Base-by-base conservation (phyloP, 1,140 invertebrate species). In the Hestina assimilis region DNA sequence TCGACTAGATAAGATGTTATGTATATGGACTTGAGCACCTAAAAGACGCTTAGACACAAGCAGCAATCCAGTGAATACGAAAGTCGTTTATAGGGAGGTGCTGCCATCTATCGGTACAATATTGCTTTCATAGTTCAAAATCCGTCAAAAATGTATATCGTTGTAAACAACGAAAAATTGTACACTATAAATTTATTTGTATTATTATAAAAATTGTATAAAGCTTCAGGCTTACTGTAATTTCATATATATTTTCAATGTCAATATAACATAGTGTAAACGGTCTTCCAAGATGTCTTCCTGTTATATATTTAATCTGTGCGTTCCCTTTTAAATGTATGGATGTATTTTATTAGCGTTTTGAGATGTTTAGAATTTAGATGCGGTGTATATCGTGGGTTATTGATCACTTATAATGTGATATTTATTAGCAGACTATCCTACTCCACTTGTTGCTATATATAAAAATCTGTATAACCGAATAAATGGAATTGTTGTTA, bases 401-500 rank as follows among this genome's bases (percentile, higher is more conserved):
- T 75, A 75, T 72, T 66, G 63, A 79, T 75, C 67, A 69, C 71
- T 69, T 75, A 61, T 70, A 71, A 70, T 50, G 59, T 67, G 68
- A 60, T 59, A 56, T 9, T 9, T 28, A 38, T 69, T 82, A 83
- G 75, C 67, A 63, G 73, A 72, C 63, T 72, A 70, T 69, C 67
- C 62, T 73, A 73, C 72, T 66, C 65, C 65, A 42, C 70, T 72
- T 82, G 81, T 84, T 87, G 76, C 78, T 83, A 76, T 78, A 74
- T 83, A 75, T 86, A 79, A 76, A 69, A 80, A 87, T 63, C 69
- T 83, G 77, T 87, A 80, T 87, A 87, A 78, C 79, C 76, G 79
- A 78, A 76, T 83, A 87, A 84, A 83, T 83, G 78, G 79, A 83
- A 75, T 79, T 87, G 83, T 83, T 86, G 81, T 87, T 82, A 84